Percentiles rank a stretch among this genome's conserved stretches.
Conservation (phyloP, 2,888 invertebrate genomes). For the Leucophenga montana region DNA sequence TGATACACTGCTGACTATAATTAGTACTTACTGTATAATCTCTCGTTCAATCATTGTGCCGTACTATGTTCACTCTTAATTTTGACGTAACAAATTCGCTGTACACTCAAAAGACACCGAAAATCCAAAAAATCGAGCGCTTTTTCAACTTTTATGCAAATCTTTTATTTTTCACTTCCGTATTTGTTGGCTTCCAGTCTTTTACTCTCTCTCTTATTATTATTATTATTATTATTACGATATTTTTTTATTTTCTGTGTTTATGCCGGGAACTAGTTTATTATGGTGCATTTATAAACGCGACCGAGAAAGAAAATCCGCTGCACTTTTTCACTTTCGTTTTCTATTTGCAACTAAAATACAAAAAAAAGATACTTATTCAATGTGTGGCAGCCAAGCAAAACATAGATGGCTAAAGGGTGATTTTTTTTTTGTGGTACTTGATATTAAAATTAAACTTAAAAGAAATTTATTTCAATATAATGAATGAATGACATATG, state of each 20-base stretch:
- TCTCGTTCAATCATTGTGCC: constrained; percentile 61
- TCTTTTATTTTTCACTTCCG: constrained; percentile 17
- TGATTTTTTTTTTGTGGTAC: constrained; percentile 42
- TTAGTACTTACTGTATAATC: constrained; percentile 63
- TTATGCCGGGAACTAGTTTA: constrained; percentile 23
- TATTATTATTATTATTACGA: too few relatives aligned
- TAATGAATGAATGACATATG: too few relatives aligned
- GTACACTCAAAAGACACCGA: too few relatives aligned
- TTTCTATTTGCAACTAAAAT: constrained; percentile 52
- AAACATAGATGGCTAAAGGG: too few relatives aligned
- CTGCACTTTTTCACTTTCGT: constrained; percentile 64
- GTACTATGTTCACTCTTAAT: neutral
- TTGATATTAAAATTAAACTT: neutral
- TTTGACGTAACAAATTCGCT: neutral
- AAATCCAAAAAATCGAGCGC: neutral
- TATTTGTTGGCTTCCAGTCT: constrained; percentile 31
- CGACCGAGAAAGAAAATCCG: constrained; percentile 11
- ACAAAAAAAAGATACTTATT: neutral
- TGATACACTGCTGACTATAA: too few relatives aligned
- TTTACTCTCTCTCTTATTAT: neutral
- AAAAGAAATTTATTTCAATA: too few relatives aligned
- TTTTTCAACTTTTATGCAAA: neutral
- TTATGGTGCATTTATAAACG: neutral
- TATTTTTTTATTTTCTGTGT: constrained; percentile 9
- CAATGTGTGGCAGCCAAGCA: too few relatives aligned